A percentile compares a stretch with the other conserved stretches of the same genome.
Conservation (phyloP, 2,888 invertebrate genomes). For the Eremobia ochroleuca region DNA sequence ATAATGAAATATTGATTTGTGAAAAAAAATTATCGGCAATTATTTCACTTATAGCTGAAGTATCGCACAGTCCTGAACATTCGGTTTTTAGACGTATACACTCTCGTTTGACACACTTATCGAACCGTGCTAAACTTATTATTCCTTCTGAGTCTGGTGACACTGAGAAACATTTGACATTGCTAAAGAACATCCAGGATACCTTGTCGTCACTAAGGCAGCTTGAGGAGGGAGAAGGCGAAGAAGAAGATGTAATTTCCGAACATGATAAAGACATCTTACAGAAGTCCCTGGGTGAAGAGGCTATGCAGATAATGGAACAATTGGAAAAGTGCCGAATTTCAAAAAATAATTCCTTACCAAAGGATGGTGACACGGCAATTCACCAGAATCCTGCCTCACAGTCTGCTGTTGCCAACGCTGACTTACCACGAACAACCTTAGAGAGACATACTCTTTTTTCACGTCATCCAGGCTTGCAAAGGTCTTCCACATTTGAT, state of each 20-base stretch:
- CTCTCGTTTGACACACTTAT: constrained; percentile 6
- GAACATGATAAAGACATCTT: constrained; percentile 13
- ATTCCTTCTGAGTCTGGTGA: not conserved
- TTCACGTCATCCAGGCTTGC: not conserved
- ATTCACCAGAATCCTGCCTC: no score
- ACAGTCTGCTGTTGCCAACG: not conserved
- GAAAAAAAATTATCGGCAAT: constrained; percentile 12
- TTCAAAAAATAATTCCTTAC: not conserved
- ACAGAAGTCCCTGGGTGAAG: constrained; percentile 19
- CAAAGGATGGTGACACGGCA: no score
- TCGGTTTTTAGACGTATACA: constrained; percentile 10
- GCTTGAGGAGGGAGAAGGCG: not conserved
- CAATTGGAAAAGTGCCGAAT: constrained; percentile 8
- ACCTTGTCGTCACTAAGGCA: not conserved
- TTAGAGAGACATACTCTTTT: not conserved
- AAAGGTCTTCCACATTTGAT: constrained; percentile 21
- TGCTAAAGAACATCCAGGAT: not conserved
- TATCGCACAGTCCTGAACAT: constrained; percentile 9
- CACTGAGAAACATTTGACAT: not conserved
- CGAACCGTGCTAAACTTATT: not conserved
- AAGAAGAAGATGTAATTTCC: not conserved
- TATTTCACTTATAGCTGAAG: constrained; percentile 4
- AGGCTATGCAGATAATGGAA: constrained; percentile 13
- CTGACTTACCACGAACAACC: not conserved
- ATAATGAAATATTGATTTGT: constrained; percentile 6